Base-by-base conservation (phyloP, 2,888 invertebrate species). In the Dromius quadrimaculatus region DNA sequence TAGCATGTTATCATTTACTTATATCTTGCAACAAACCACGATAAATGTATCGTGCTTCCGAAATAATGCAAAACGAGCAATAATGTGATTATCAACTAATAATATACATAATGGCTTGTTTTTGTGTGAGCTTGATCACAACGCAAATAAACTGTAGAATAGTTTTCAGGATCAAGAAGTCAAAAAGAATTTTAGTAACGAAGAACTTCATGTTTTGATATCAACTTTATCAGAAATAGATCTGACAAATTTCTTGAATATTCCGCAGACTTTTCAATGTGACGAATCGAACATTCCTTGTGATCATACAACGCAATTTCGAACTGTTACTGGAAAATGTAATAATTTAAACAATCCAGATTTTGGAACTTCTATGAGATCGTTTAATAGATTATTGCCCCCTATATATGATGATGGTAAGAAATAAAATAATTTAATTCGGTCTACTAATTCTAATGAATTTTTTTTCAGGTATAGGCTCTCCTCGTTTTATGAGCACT, bases 311-410 rank as follows among this genome's bases (percentile, higher is more conserved):
- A 76, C 81, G 71, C 86, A 85, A 54, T 92, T 90, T 80, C 85
- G 93, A 63, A 86, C 86, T 0, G 79, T 89, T 17, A 90, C 91
- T 74, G 94, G 94, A 0, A 87, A 88, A 2, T 94, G 94, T 79
- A 94, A 93, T 80, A 93, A 93, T 81, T 81, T 86, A 1, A 81
- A 84, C 9, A 80, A 86, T 54, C 85, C 89, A 0, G 85, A 86
- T 11, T 90, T 90, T 89, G 94, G 94, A 1, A 85, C 87, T 19
- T 84, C 86, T n/a, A 83, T 86, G 47, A 86, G 87, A 45, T 85
- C 85, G 4, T 87, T 85, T 77, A 86, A 88, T 75, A 84, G 88
- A 62, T 78, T 89, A 0, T 78, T 89, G 20, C 86, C 87, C 0
- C 89, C 89, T 0, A 85, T 85, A 22, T 88, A 87, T 71, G 85